Evolutionary conservation across 2,797 vertebrate genomes (phyloP), one percentile per base, ranked within the genome.

Genomic region (Astyanax mexicanus): DNA sequence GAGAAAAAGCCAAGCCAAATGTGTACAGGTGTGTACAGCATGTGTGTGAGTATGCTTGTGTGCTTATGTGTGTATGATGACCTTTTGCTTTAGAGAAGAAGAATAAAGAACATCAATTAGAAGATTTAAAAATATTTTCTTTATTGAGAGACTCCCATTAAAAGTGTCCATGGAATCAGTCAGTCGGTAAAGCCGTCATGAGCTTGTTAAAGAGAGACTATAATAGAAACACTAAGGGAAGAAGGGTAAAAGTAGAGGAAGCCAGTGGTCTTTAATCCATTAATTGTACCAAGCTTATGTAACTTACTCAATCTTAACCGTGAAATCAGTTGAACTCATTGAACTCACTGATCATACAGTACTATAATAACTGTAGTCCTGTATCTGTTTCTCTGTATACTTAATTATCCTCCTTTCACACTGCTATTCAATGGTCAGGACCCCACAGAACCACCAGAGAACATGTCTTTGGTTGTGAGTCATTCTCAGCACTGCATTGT

Each of bases 1-100:
- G 52, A 55, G 4, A 55, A 6, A 55, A 55, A 25, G 51, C 51
- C 51, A 27, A 54, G 51, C 51, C 51, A 54, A 54, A 54, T 32
- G 29, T 32, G 29, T 32, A 29, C 32, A 32, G 29, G 29, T 32
- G 29, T 32, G 29, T 5, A 32, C 2, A 32, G 29, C 32, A 32
- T 32, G 29, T 32, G 17, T 19, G n/a, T 6, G 21, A 25, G 51
- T 7, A 27, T 54, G 51, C 5, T 10, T 52, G 51, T 54, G 21
- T 27, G 51, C 54, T 6, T 25, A 19, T 54, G 51, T 54, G 7
- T 54, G 11, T 54, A 51, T 54, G 45, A n/a, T n/a, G 5, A n/a
- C n/a, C n/a, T n/a, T n/a, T n/a, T n/a, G n/a, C n/a, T n/a, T n/a
- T n/a, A n/a, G 29, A 32, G 29, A 5, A 32, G 2, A 32, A 32